These are phyloP conservation scores for Macaca fascicularis DNA, from an alignment of 2,113 vertebrate genomes.

Conservation along the genomic window T2T-MFA8v1.1 NC_088393.1:18100501-18101000, in stretches of 20 bases:
- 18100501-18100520: not conserved
- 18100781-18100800: not conserved
- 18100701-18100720: too few species aligned
- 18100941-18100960: not conserved
- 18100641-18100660: too few species aligned
- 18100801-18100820: not conserved
- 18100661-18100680: too few species aligned
- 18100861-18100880: not conserved
- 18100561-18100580: fast-evolving
- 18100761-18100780: not conserved
- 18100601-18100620: too few species aligned
- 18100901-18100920: not conserved
- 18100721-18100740: not conserved
- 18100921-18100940: not conserved
- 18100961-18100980: not conserved
- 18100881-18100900: not conserved
- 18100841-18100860: not conserved
- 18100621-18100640: too few species aligned
- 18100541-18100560: not conserved
- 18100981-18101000: not conserved
- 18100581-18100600: not conserved
- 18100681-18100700: too few species aligned
- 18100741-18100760: not conserved
- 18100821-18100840: not conserved
- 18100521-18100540: not conserved